Percentiles rank a stretch among this genome's conserved stretches.
phyloP scores from a whole-genome alignment of 1,140 invertebrate genomes.

The Ceratina australensis region DNA sequence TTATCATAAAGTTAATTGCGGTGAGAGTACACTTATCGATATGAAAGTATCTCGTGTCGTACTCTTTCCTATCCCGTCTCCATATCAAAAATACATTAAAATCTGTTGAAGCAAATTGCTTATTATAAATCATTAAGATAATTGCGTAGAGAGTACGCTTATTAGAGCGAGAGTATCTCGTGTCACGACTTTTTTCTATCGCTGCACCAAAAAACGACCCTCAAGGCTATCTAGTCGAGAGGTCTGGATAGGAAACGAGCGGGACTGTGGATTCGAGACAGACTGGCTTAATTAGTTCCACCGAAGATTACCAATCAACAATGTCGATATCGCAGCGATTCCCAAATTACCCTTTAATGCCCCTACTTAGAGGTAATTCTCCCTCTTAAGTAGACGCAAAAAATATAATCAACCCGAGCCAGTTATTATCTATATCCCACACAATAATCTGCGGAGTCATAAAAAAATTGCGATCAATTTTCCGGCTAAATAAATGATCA shows the following conservation, averaged over 20 bases:
- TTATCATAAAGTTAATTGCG: slow-evolving; percentile 46
- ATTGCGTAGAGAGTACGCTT: slow-evolving; percentile 58
- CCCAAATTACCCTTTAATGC: slow-evolving; percentile 15
- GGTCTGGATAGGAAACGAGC: slow-evolving; percentile 60
- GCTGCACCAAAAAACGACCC: background rate
- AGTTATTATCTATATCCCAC: background rate
- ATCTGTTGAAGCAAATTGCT: too few species aligned
- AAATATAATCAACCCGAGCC: background rate
- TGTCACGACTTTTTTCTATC: slow-evolving; percentile 39
- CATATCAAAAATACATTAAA: too few species aligned
- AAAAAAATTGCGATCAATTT: background rate
- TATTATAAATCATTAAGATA: slow-evolving; percentile 60
- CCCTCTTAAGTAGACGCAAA: background rate
- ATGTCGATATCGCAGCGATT: slow-evolving; percentile 51
- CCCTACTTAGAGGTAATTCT: slow-evolving; percentile 3
- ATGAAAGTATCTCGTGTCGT: slow-evolving; percentile 47
- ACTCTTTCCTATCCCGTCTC: slow-evolving; percentile 44
- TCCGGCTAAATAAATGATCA: background rate
- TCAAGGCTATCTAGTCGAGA: slow-evolving; percentile 58
- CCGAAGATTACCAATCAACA: slow-evolving; percentile 54
- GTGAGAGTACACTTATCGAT: slow-evolving; percentile 57
- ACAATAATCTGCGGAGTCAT: too few species aligned
- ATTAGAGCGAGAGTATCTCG: slow-evolving; percentile 57
- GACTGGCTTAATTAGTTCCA: slow-evolving; percentile 58
- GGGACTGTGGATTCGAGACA: slow-evolving; percentile 30